Base-by-base conservation (phyloP, 2,888 invertebrate genomes). In the Eilema caniola region DNA sequence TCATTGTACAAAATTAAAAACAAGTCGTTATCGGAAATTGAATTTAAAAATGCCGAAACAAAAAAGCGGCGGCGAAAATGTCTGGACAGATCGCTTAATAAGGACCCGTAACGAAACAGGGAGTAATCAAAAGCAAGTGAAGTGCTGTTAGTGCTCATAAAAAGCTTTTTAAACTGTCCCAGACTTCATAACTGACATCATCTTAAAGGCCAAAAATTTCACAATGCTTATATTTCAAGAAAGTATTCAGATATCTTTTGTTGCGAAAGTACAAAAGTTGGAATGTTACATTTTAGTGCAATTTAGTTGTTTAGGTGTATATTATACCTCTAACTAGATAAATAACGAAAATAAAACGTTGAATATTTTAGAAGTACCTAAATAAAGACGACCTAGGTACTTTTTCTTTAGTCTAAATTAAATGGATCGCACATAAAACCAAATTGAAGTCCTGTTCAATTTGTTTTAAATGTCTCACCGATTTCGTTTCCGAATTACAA, bases 101-200 rank as follows among this genome's bases (percentile, higher is more conserved):
- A 88, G 88, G 89, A 74, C 78, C 84, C 82, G 83, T 85, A 86
- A 83, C 86, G 85, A 87, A 87, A 84, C 81, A 80, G 75, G 81
- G 80, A 75, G 85, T 86, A 90, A 91, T 89, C 86, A 92, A 89
- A 85, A 88, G 82, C 84, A 83, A 84, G 80, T 77, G 83, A 81
- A 83, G 86, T 83, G 83, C 86, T 88, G 84, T 89, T 89, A 87
- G 82, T 81, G 84, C 80, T 87, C 88, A 84, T 89, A 92, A 91
- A 92, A 89, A 86, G 71, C 74, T 77, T 80, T 89, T 89, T 87
- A 89, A 90, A 88, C 85, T 83, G 87, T 86, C 84, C 78, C 83
- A 80, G 81, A 79, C 84, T 85, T 89, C 87, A 88, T 90, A 88
- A 89, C 83, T 78, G 84, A 86, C 83, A 82, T 80, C 80, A 82